Conservation (phyloP, 1,140 invertebrate species). For the Chironomus tepperi region DNA sequence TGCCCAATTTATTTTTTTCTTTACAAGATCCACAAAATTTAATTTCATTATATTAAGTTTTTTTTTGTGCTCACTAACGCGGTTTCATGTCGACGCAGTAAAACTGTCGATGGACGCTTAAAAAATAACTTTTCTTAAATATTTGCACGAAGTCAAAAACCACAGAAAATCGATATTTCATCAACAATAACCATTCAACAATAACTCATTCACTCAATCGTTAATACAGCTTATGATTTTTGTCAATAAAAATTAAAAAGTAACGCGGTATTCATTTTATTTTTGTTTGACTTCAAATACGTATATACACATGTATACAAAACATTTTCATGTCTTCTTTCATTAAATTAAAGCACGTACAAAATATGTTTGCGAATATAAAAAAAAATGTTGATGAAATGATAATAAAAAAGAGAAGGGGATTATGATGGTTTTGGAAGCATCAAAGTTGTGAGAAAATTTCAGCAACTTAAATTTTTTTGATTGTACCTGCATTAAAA, state of each 20-base stretch:
- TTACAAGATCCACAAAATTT: background rate
- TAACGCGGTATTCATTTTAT: too few species aligned
- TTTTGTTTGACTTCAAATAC: too few species aligned
- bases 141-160: background rate
- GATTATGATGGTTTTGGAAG: background rate
- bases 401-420: background rate
- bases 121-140: background rate
- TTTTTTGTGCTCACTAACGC: background rate
- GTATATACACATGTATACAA: too few species aligned
- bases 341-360: slow-evolving; percentile 13
- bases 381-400: background rate
- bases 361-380: background rate
- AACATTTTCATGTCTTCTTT: background rate
- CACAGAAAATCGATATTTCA: background rate
- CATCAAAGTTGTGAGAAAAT: too few species aligned
- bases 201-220: background rate
- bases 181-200: slow-evolving; percentile 2
- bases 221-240: background rate
- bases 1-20: background rate
- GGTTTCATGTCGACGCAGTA: background rate
- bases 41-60: background rate
- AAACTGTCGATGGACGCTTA: background rate
- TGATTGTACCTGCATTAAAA: too few species aligned
- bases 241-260: slow-evolving; percentile 9
- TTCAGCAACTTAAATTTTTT: too few species aligned